Base-by-base conservation (phyloP, 2,888 invertebrate species). In the Ditula angustiorana region DNA sequence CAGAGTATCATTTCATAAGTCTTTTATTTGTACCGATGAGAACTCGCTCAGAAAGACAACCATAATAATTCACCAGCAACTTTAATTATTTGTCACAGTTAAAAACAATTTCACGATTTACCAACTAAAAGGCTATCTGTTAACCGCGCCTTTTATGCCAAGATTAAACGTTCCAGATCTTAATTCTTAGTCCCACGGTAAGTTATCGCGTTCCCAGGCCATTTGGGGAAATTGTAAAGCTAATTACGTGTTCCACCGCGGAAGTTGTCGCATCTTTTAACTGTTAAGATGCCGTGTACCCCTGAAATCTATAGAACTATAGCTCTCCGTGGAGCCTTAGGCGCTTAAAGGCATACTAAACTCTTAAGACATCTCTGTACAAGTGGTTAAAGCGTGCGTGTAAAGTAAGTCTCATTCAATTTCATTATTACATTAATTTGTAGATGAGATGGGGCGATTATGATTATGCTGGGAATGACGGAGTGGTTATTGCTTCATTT, bases 131-230 rank as follows among this genome's bases (percentile, higher is more conserved):
- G 16, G 28, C 16, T 16, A 21, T 28, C 7, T 16, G 19, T 11
- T 50, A 28, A 16, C 16, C 28, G 49, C 28, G 16, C 49, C 26
- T 35, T 58, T 52, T 33, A 63, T 47, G 35, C 33, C 21, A 16
- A 64, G 58, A 61, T 58, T 44, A 57, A 30, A 33, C 46, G 57
- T 41, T 58, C 35, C 44, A 35, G 35, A 58, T 58, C 44, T 58
- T 58, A 58, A 66, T 66, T 67, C 53, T 24, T 21, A 28, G 46
- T 70, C 70, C 67, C 70, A 69, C 69, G 70, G 64, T 62, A 55
- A 33, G 47, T 61, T 64, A 68, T 59, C 63, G 24, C 53, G 47
- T 68, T 72, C 72, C 68, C 72, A 72, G 69, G 67, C 67, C 58
- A 60, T 70, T 70, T 65, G 61, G 56, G 35, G 58, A 69, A 69